Evolutionary conservation across 2,113 vertebrate species (phyloP).

Genomic region (Nerophis ophidion): DNA sequence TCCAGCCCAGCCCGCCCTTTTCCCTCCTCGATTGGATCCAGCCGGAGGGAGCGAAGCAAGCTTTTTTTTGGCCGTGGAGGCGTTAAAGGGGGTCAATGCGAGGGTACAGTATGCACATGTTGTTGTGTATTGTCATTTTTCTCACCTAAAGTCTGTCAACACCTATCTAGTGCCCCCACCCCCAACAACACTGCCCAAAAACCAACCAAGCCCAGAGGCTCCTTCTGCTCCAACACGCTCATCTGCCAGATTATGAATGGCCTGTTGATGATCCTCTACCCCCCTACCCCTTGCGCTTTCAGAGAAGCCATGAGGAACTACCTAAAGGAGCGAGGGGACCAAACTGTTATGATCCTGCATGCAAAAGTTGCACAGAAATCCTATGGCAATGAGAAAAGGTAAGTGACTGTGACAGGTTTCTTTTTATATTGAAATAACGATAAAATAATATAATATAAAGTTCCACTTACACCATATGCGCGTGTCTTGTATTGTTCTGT

Average conservation of each 20-base stretch:
- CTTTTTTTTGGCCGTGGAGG: conserved; percentile 32
- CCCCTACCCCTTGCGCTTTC: conserved; percentile 12
- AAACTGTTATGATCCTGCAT: conserved; percentile 98
- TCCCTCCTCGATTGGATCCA: conserved; percentile 28
- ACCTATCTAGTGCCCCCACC: neutral
- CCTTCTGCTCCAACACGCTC: neutral
- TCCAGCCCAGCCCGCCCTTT: conserved; percentile 14
- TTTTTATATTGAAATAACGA: neutral
- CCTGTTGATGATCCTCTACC: neutral
- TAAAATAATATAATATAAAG: neutral
- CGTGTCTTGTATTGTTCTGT: neutral
- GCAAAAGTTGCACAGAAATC: conserved; percentile 99
- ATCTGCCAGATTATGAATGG: neutral
- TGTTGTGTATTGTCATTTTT: conserved; percentile 12
- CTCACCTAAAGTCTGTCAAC: neutral
- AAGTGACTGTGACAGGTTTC: conserved; percentile 21
- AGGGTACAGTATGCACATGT: conserved; percentile 20
- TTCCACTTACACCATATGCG: neutral
- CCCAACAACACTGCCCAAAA: neutral
- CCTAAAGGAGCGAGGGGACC: conserved; percentile 98
- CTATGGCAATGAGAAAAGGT: conserved; percentile 98
- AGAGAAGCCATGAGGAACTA: conserved; percentile 99
- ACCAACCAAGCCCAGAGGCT: neutral
- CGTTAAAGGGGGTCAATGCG: conserved; percentile 31
- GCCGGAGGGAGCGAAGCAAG: conserved; percentile 39